Evolutionary conservation across 2,113 vertebrate species (phyloP).

Genomic region (Narcine bancroftii): DNA sequence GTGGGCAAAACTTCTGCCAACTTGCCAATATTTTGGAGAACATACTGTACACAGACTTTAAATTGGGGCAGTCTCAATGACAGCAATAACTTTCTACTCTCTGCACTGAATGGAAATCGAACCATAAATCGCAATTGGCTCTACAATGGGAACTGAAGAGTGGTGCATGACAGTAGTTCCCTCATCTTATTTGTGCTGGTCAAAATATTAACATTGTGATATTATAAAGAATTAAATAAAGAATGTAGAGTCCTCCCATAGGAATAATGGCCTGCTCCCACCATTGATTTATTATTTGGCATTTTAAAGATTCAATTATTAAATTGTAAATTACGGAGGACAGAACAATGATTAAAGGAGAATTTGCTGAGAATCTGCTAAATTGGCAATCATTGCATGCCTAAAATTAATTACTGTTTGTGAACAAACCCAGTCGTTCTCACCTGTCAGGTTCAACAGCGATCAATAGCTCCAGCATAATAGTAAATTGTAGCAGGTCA

Average conservation of each 20-base stretch:
- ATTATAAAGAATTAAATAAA: slow-evolving; percentile 14
- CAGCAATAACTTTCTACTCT: slow-evolving; percentile 19
- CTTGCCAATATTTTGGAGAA: background rate
- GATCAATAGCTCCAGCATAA: background rate
- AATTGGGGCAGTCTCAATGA: slow-evolving; percentile 1
- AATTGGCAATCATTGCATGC: background rate
- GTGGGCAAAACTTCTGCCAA: background rate
- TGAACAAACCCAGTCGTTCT: background rate
- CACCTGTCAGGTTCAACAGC: background rate
- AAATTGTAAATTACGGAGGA: background rate
- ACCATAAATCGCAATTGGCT: slow-evolving; percentile 12
- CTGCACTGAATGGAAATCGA: background rate
- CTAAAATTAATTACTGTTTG: background rate
- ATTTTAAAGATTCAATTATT: background rate
- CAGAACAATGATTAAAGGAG: background rate
- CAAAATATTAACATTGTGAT: slow-evolving; percentile 20
- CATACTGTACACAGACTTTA: background rate
- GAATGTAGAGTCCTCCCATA: background rate
- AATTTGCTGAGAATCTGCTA: background rate
- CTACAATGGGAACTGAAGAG: background rate
- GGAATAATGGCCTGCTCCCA: background rate
- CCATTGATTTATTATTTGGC: slow-evolving; percentile 1
- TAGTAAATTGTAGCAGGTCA: background rate
- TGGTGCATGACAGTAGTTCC: background rate
- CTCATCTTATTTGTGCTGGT: slow-evolving; percentile 28